Base-by-base conservation (phyloP, 2,797 vertebrate genomes). In the Parauchenoglanis punctatus region DNA sequence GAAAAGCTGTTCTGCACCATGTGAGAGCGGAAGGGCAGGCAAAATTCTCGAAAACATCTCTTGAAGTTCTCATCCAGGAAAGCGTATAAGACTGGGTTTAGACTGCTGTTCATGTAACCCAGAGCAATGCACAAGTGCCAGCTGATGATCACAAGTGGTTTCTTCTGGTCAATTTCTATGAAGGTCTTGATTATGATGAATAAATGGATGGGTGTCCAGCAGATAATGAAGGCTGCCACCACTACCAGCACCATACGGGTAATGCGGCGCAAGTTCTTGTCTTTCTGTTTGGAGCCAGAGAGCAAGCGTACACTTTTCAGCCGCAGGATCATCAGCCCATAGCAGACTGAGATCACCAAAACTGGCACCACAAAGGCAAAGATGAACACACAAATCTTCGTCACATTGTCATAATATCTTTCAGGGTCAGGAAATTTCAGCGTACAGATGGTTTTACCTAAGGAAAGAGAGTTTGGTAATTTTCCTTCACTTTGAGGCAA, bases 31-130 rank as follows among this genome's bases (percentile, higher is more conserved):
- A 97, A 95, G 0, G 96, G 95, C 89, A 97, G 93, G 92, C 98
- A 99, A 92, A 99, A 97, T 91, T 99, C 97, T 46, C 97, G 95
- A 93, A 99, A 99, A 91, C 97, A 99, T 89, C 98, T 95, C 93
- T 99, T 99, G 95, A 99, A 99, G 90, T 99, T 99, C 87, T 99
- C 98, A 63, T 99, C 98, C 91, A 99, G 92, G 94, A 99, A 98
- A 67, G 98, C 98, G 0, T 99, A 99, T 20, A 99, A 96, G 80
- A 99, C 95, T 0, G 98, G 98, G 93, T 99, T 99, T 91, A 99
- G 97, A 91, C 98, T 99, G 95, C 98, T 99, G 95, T 99, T 99
- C 94, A 96, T 97, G 86, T 99, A 99, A 77, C 98, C 98, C 88
- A 99, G 94, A 1, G 98, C 98, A 0, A 99, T 99, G 94, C 98